Evolutionary conservation across 2,888 invertebrate genomes (phyloP), one percentile per base, ranked within the genome.

Genomic region (Chrysolina haemoptera): DNA sequence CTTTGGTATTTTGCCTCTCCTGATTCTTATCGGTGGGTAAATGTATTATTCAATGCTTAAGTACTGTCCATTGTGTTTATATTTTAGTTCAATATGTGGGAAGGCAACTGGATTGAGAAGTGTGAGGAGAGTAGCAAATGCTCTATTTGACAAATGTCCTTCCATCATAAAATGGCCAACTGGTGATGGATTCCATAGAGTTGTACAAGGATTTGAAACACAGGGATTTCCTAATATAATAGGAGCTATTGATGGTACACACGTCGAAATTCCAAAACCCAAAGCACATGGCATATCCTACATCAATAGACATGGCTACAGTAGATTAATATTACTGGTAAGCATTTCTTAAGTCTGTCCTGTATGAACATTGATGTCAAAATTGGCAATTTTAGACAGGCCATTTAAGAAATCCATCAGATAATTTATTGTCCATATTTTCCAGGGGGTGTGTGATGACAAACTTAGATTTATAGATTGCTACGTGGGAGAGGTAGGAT

Each of bases 151-250:
- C 12, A 65, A 65, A 6, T 20, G 55, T 68, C 55, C 68, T n/a
- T 14, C 11, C 10, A 68, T 68, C 11, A 68, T 68, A 12, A 68
- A 53, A 27, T 68, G 68, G 68, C 68, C 68, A 8, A 50, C 53
- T 18, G 68, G 59, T 20, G 59, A 59, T 20, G 48, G 41, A 40
- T 40, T 14, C 12, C 6, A 68, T 18, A n/a, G 40, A 40, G 65
- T 46, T 18, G 43, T 53, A 11, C 12, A 20, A 6, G 41, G 22
- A 14, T 65, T 65, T 46, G 46, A 43, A 12, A 18, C 41, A 16
- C 41, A 70, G 50, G 63, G 63, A 20, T 70, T 70, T 63, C 70
- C 70, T 20, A 62, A 63, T 62, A 70, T 63, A 16, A 63, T 70
- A 63, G 70, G 65, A 4, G 50, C 65, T 27, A 66, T 71, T 22